Evolutionary conservation across 1,140 invertebrate species (phyloP).

Genomic region (Ostrea denselamellosa): DNA sequence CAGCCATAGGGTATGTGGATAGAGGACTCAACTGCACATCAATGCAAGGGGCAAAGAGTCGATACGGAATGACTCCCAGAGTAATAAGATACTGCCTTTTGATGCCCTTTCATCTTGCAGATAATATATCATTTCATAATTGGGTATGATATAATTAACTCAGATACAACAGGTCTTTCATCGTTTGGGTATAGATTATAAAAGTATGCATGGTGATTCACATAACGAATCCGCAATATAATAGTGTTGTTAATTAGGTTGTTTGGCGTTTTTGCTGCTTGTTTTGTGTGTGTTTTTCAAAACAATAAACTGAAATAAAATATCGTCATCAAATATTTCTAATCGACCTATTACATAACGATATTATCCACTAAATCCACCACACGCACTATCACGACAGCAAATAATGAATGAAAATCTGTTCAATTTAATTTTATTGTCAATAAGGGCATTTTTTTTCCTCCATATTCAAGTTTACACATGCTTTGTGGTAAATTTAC

Average conservation of each 20-base stretch:
- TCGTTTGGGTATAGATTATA: neutral
- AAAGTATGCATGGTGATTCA: neutral
- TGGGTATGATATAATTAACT: conserved; percentile 14
- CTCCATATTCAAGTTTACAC: too few species aligned
- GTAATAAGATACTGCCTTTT: conserved; percentile 17
- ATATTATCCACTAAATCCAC: neutral
- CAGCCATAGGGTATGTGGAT: conserved; percentile 4
- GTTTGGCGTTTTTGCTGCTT: neutral
- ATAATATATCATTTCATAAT: conserved; percentile 24
- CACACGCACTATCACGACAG: too few species aligned
- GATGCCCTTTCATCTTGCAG: neutral
- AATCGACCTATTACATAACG: neutral
- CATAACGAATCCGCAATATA: neutral
- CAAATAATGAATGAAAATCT: too few species aligned
- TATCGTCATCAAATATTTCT: neutral
- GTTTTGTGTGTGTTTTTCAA: neutral
- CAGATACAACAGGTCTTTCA: neutral
- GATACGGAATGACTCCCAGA: neutral
- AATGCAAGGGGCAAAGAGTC: neutral
- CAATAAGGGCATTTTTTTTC: too few species aligned
- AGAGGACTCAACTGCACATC: neutral
- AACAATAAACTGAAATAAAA: neutral
- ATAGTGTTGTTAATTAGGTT: neutral
- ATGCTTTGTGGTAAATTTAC: too few species aligned
- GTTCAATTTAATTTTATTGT: too few species aligned